Evolutionary conservation across 1,140 invertebrate species (phyloP).

Genomic region (Heterodera schachtii): DNA sequence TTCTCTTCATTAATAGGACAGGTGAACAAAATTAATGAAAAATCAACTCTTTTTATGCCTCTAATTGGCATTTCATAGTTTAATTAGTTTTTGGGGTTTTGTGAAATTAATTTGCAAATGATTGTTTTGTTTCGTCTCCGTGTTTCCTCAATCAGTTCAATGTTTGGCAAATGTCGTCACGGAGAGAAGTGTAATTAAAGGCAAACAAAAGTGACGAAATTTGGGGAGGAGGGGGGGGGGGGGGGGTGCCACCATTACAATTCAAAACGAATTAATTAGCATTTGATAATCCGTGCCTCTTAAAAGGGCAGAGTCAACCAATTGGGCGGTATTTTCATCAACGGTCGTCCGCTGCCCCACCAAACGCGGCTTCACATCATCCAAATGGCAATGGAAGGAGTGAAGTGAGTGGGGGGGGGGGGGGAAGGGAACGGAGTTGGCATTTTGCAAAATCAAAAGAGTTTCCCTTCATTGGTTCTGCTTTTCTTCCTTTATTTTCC

Average conservation of each 20-base stretch:
- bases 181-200: not conserved
- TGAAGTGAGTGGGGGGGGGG: constrained; percentile 65
- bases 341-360: constrained; percentile 83
- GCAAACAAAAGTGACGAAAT: not conserved
- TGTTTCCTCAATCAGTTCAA: not conserved
- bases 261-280: not conserved
- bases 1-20: not conserved
- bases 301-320: constrained; percentile 85
- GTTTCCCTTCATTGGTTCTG: too few species aligned
- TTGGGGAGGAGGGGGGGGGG: not conserved
- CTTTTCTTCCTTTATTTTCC: too few species aligned
- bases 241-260: not conserved
- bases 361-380: constrained; percentile 85
- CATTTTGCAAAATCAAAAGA: not conserved
- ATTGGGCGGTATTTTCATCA: constrained; percentile 86
- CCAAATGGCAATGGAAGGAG: constrained; percentile 82
- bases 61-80: not conserved
- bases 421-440: not conserved
- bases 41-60: not conserved
- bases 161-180: not conserved
- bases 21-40: not conserved
- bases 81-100: not conserved
- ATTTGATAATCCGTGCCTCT: not conserved
- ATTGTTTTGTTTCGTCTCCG: not conserved
- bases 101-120: not conserved